These are phyloP conservation scores for Anneissia japonica DNA, from an alignment of 35 echinoderm and acorn worm species.

Conservation along the genomic window DNA sequence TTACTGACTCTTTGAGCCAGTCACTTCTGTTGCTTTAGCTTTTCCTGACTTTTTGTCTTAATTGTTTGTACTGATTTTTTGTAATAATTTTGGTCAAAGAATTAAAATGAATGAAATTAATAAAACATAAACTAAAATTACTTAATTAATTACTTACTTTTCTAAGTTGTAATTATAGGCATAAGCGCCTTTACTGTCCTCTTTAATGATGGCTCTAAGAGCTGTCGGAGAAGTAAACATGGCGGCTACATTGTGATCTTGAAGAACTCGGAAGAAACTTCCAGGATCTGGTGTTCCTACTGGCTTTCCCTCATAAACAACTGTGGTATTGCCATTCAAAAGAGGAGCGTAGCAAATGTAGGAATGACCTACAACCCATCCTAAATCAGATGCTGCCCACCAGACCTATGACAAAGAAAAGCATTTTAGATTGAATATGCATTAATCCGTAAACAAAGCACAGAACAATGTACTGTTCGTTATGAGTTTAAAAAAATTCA, in stretches of 20 bases:
- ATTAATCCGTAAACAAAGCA: too few species aligned
- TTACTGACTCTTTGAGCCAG: too few species aligned
- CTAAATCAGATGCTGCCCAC: conserved; percentile 92
- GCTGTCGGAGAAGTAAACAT: conserved; percentile 93
- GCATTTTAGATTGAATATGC: too few species aligned
- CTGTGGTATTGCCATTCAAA: conserved; percentile 57
- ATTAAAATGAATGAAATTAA: too few species aligned
- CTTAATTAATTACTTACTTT: conserved; percentile 84
- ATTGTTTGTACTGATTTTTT: too few species aligned
- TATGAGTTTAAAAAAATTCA: too few species aligned
- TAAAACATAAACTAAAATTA: too few species aligned
- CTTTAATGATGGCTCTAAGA: conserved; percentile 75
- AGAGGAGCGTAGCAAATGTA: conserved; percentile 91
- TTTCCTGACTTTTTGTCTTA: too few species aligned
- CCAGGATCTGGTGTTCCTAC: conserved; percentile 87
- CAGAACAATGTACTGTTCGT: too few species aligned
- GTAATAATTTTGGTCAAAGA: too few species aligned
- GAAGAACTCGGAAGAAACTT: conserved; percentile 70
- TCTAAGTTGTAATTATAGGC: conserved; percentile 54
- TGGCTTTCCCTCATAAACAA: conserved; percentile 94
- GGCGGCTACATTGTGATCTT: conserved; percentile 65
- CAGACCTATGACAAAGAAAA: conserved; percentile 37
- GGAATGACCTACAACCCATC: conserved; percentile 94
- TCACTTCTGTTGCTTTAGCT: too few species aligned
- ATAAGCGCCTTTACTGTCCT: conserved; percentile 47